phyloP scores from a whole-genome alignment of 2,797 vertebrate species.

The Uromys caudimaculatus region DNA sequence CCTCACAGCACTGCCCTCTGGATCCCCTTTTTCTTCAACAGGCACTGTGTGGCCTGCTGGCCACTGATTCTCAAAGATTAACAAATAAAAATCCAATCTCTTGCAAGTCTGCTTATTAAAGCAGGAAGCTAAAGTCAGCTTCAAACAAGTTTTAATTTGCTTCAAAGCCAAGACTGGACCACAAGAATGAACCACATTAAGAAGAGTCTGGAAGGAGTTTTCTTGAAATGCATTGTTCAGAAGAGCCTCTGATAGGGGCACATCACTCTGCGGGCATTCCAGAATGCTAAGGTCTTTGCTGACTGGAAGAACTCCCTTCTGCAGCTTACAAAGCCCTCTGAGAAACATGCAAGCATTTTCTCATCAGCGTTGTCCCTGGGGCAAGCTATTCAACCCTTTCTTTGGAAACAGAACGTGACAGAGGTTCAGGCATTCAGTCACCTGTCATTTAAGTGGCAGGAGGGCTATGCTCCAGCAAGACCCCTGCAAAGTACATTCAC shows the following conservation, averaged over 20 bases:
- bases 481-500: not conserved
- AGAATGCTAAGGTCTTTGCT: not conserved
- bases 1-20: not conserved
- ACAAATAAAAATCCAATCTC: conserved; percentile 35
- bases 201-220: not conserved
- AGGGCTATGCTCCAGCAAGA: not conserved
- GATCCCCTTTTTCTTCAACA: not conserved
- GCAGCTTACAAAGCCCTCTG: not conserved
- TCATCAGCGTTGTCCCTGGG: not conserved
- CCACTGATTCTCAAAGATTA: conserved; percentile 48
- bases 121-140: conserved; percentile 30
- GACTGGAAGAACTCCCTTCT: not conserved
- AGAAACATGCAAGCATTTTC: not conserved
- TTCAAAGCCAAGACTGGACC: conserved; percentile 8
- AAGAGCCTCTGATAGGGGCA: not conserved
- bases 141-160: conserved; percentile 43
- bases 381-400: not conserved
- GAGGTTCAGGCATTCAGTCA: not conserved
- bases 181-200: not conserved
- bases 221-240: not conserved
- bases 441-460: not conserved
- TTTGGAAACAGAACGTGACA: not conserved
- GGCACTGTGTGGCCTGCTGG: not conserved
- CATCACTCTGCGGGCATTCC: not conserved
- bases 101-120: conserved; percentile 52